Base-by-base conservation (phyloP, 2,113 vertebrate species). In the Panthera uncia region DNA sequence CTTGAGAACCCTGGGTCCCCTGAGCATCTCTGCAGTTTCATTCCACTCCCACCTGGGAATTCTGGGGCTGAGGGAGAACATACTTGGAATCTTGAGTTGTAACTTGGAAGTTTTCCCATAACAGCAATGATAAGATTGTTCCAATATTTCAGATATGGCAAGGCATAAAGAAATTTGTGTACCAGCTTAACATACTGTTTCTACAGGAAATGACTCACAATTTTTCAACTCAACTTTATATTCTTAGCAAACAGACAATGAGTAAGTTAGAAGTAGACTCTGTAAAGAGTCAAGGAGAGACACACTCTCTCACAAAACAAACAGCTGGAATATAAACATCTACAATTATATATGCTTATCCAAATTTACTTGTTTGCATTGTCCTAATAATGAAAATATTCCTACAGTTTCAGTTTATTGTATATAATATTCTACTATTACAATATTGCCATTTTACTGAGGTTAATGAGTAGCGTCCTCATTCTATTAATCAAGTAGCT, bases 221-320 rank as follows among this genome's bases (percentile, higher is more conserved):
- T 66, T 93, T 93, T 88, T 52, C 55, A 96, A 71, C 9, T 81
- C 19, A 61, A 93, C 18, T 85, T 86, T 71, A 81, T 82, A 18
- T 74, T 38, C 19, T 94, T 91, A 19, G 25, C 66, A 93, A 78
- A 50, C 10, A 82, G n/a, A 6, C 29, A 88, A 38, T 71, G 50
- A 57, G 6, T 63, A 94, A 23, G 8, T 89, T 50, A 50, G 25
- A 76, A 10, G 33, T 7, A 41, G 7, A 83, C 4, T 96, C 14
- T 76, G 7, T 48, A 74, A 94, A 92, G 45, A 73, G 29, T 68
- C 63, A 74, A 89, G 61, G 10, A 78, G 14, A 84, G 66, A 92
- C 86, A 97, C 25, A 36, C 7, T n/a, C 10, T 83, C 85, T 65
- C 25, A 85, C 13, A 85, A 79, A 73, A 93, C 18, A 84, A 92